A percentile compares a stretch with the other conserved stretches of the same genome.
phyloP scores from a whole-genome alignment of 2,888 invertebrate species.

The Spilarctia lutea region DNA sequence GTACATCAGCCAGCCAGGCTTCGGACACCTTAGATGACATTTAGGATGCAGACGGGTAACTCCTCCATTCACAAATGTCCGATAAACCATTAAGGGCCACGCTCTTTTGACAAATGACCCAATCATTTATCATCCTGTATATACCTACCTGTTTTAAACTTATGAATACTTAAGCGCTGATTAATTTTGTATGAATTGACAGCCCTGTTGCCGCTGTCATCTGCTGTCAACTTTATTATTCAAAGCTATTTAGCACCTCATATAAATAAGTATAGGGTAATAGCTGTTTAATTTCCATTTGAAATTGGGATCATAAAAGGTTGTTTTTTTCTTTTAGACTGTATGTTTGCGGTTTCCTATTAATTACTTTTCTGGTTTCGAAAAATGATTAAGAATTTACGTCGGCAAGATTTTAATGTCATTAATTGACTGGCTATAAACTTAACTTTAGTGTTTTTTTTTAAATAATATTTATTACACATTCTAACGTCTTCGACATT shows the following conservation, averaged over 20 bases:
- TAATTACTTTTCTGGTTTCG: slow-evolving; percentile 19
- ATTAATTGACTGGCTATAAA: not conserved
- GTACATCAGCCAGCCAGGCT: slow-evolving; percentile 61
- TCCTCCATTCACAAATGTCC: slow-evolving; percentile 38
- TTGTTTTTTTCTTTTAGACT: slow-evolving; percentile 20
- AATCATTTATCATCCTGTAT: slow-evolving; percentile 48
- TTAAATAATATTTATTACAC: not conserved
- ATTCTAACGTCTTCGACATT: not conserved
- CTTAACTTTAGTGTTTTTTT: not conserved
- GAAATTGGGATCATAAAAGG: slow-evolving; percentile 25
- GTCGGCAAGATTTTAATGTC: slow-evolving; percentile 21
- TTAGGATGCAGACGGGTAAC: slow-evolving; percentile 37
- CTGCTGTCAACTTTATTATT: slow-evolving; percentile 35
- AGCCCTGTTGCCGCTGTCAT: slow-evolving; percentile 30
- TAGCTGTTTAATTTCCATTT: slow-evolving; percentile 31
- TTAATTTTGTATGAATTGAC: slow-evolving; percentile 41
- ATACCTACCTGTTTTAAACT: slow-evolving; percentile 26
- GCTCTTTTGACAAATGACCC: slow-evolving; percentile 44
- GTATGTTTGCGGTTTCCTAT: slow-evolving; percentile 27
- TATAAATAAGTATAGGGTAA: slow-evolving; percentile 27
- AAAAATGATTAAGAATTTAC: slow-evolving; percentile 17
- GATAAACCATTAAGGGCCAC: slow-evolving; percentile 33
- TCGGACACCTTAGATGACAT: slow-evolving; percentile 35
- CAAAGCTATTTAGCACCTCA: slow-evolving; percentile 39
- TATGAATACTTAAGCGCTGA: slow-evolving; percentile 36